Conservation (phyloP, 1,140 invertebrate species). For the Alviniconcha marisindica region DNA sequence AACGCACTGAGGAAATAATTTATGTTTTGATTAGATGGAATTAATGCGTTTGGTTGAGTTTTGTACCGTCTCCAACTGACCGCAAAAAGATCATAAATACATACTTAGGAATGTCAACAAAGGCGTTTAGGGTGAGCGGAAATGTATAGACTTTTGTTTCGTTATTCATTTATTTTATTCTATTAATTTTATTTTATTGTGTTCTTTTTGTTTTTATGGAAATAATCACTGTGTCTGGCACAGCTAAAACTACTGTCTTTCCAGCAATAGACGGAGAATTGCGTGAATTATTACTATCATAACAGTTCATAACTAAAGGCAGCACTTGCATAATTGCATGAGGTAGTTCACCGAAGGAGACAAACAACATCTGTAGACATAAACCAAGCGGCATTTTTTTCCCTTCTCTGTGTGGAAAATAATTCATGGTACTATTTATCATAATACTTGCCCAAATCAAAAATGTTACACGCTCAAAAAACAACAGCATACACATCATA, state of each 20-base stretch:
- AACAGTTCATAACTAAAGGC: neutral
- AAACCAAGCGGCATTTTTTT: no score
- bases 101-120: neutral
- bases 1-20: neutral
- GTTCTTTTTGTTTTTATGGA: neutral
- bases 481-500: no score
- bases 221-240: neutral
- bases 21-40: neutral
- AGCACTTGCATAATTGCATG: neutral
- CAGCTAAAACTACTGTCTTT: neutral
- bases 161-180: conserved; percentile 12
- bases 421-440: no score
- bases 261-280: neutral
- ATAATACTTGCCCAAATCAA: no score
- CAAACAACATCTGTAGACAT: no score
- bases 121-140: no score
- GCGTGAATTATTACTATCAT: neutral
- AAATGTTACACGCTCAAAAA: no score
- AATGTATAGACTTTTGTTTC: no score
- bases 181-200: neutral
- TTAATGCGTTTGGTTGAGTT: neutral
- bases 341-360: neutral
- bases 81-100: neutral
- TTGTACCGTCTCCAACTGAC: neutral
- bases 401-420: no score